These are phyloP conservation scores for Lithophane socia DNA, from an alignment of 2,888 invertebrate genomes.

Conservation along the genomic window DNA sequence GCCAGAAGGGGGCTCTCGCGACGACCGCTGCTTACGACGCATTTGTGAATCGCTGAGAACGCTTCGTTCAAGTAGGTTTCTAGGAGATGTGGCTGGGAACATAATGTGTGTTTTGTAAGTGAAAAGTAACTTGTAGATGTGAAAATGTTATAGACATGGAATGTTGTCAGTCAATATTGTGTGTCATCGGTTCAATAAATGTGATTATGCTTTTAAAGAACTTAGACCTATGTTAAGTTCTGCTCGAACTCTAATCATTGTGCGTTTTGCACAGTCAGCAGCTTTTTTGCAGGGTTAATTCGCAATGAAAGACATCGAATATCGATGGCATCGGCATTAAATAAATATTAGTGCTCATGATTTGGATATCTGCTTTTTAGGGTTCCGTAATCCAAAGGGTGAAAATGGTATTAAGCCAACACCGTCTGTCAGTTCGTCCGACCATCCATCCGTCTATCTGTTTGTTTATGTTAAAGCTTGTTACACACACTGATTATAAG, in stretches of 20 bases:
- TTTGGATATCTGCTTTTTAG: neutral
- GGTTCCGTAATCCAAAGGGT: neutral
- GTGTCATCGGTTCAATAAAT: neutral
- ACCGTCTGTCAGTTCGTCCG: neutral
- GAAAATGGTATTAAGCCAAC: neutral
- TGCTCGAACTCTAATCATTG: neutral
- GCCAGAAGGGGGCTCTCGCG: slow-evolving; percentile 85
- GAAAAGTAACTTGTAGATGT: too few species aligned
- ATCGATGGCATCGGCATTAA: neutral
- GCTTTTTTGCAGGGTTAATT: neutral
- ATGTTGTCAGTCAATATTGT: neutral
- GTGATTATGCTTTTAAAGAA: neutral
- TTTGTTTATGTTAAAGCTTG: neutral
- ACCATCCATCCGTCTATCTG: neutral
- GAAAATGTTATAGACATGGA: too few species aligned
- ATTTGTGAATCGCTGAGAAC: slow-evolving; percentile 84
- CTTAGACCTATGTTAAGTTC: neutral
- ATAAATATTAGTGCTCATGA: neutral
- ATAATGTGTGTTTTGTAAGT: neutral
- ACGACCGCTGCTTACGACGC: slow-evolving; percentile 81
- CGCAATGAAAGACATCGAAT: neutral
- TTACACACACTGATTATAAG: neutral
- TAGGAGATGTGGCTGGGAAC: slow-evolving; percentile 80
- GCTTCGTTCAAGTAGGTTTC: slow-evolving; percentile 83
- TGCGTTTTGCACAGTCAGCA: neutral